These are phyloP conservation scores for Myzus persicae DNA, from an alignment of 1,140 invertebrate genomes.

Conservation along the genomic window DNA sequence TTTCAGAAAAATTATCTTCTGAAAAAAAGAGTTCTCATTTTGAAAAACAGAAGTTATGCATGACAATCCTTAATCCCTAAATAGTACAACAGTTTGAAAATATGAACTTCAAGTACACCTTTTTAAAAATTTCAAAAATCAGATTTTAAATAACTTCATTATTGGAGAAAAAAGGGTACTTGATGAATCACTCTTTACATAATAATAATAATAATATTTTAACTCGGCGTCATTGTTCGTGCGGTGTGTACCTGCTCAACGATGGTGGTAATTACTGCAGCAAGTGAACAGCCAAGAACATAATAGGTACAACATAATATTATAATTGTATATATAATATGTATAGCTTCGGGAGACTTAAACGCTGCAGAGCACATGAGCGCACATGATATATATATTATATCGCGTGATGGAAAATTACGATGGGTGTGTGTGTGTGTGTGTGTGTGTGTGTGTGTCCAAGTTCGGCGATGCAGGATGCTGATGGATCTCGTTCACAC, in stretches of 20 bases:
- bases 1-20: too few species aligned
- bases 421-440: neutral
- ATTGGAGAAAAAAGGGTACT: too few species aligned
- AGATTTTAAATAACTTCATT: too few species aligned
- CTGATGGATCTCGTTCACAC: constrained; percentile 45
- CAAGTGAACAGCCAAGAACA: neutral
- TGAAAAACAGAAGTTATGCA: too few species aligned
- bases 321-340: neutral
- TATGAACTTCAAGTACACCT: too few species aligned
- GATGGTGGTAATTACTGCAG: neutral
- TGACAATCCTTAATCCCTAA: too few species aligned
- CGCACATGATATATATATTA: neutral
- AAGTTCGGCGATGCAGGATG: neutral
- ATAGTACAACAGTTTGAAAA: too few species aligned
- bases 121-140: too few species aligned
- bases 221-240: neutral
- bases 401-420: neutral
- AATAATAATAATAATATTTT: neutral
- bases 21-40: too few species aligned
- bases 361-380: neutral
- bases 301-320: neutral
- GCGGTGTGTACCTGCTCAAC: neutral
- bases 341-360: neutral
- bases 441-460: neutral
- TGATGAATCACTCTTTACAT: too few species aligned